Evolutionary conservation across 92 coral and sea anemone genomes (phyloP), one percentile per base, ranked within the genome.

Genomic region (Heliopora coerulea): DNA sequence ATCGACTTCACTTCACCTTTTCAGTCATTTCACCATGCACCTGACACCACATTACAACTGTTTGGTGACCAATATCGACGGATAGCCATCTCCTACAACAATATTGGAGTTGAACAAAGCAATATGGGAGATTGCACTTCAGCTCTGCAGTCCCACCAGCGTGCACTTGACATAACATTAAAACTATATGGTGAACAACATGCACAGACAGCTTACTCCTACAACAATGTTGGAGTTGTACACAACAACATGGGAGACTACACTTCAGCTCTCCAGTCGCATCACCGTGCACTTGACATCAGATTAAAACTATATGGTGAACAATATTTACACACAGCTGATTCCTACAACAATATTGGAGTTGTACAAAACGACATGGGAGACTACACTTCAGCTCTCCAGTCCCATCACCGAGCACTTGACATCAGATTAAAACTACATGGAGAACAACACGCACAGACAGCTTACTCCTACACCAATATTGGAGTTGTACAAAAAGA

Each of bases 151-250:
- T n/a, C n/a, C n/a, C n/a, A n/a, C n/a, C n/a, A n/a, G n/a, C n/a
- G n/a, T n/a, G n/a, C n/a, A n/a, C n/a, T n/a, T n/a, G n/a, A n/a
- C n/a, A n/a, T n/a, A n/a, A n/a, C n/a, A n/a, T n/a, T n/a, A n/a
- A n/a, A n/a, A n/a, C n/a, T n/a, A n/a, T n/a, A n/a, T n/a, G n/a
- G n/a, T n/a, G n/a, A n/a, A n/a, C n/a, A n/a, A n/a, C n/a, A n/a
- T n/a, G n/a, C n/a, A n/a, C n/a, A n/a, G n/a, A 66, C 74, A 7
- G 74, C 74, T 42, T 19, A 35, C 56, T 17, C 25, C 20, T 66
- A 66, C 74, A 1, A 9, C 8, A 0, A 19, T 24, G 35, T 44
- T 15, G 75, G 62, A 17, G 57, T 41, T 1, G 32, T 57, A 68
- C 75, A 68, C 14, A 0, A 40, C 63, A 21, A 40, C 0, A 3